A percentile compares a stretch with the other conserved stretches of the same genome.
phyloP scores from a whole-genome alignment of 2,888 invertebrate species.

The Diogma glabrata region DNA sequence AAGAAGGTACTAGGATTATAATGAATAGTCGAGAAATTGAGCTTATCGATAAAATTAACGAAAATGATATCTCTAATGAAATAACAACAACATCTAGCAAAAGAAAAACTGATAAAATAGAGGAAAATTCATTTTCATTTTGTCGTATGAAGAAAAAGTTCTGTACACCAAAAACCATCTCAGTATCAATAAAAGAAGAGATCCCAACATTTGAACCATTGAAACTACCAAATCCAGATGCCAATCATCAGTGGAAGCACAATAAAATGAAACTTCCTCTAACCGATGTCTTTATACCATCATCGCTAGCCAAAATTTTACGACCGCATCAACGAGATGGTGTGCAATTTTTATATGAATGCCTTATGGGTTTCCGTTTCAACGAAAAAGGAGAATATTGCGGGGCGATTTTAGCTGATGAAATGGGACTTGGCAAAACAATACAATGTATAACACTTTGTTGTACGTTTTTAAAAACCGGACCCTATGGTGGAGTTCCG shows the following conservation, averaged over 20 bases:
- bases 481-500: slow-evolving; percentile 45
- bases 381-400: slow-evolving; percentile 28
- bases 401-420: slow-evolving; percentile 57
- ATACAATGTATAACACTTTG: slow-evolving; percentile 47
- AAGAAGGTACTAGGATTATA: slow-evolving; percentile 24
- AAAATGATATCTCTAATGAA: slow-evolving; percentile 4
- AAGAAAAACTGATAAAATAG: too few species aligned
- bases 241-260: slow-evolving; percentile 29
- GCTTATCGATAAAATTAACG: slow-evolving; percentile 27
- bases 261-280: slow-evolving; percentile 30
- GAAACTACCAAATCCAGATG: slow-evolving; percentile 12
- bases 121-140: background rate
- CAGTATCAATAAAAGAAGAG: background rate
- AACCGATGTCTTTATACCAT: slow-evolving; percentile 43
- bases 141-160: background rate
- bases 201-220: background rate
- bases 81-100: background rate
- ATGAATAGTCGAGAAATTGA: slow-evolving; percentile 31
- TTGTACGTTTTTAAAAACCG: slow-evolving; percentile 51
- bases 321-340: slow-evolving; percentile 53
- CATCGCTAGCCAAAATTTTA: slow-evolving; percentile 40
- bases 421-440: slow-evolving; percentile 63
- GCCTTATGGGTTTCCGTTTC: slow-evolving; percentile 43
- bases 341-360: slow-evolving; percentile 50
- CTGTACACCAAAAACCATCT: background rate